Percentiles rank a stretch among this genome's conserved stretches.
These are phyloP conservation scores for Lagopus leucura DNA, from an alignment of 2,113 vertebrate genomes.

Conservation along the genomic window DNA sequence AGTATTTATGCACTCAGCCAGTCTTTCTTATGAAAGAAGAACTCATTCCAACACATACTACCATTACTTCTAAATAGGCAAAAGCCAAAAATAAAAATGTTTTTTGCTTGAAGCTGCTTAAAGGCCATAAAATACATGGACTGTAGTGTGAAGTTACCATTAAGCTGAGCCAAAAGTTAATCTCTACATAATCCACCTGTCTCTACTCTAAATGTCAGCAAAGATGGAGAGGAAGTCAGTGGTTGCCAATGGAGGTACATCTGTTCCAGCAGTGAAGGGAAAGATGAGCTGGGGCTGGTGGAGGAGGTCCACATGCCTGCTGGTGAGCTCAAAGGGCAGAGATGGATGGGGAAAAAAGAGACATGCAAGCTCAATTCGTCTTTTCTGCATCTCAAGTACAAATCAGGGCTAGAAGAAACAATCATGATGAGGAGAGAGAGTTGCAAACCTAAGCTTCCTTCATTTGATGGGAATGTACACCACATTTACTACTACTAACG, in stretches of 20 bases:
- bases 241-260: not conserved
- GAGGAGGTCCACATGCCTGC: not conserved
- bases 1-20: not conserved
- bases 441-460: not conserved
- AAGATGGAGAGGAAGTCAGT: not conserved
- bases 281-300: not conserved
- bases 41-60: not conserved
- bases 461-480: not conserved
- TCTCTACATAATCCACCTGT: not conserved
- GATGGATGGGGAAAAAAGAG: not conserved
- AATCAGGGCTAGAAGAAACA: not conserved
- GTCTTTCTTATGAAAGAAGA: not conserved
- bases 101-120: too few relatives aligned
- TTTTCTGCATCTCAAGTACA: not conserved
- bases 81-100: not conserved
- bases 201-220: constrained; percentile 7
- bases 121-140: not conserved
- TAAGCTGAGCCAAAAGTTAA: constrained; percentile 23
- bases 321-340: not conserved
- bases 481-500: not conserved
- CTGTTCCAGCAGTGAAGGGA: not conserved
- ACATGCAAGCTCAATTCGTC: not conserved
- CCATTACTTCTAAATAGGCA: not conserved
- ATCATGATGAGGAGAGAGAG: not conserved
- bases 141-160: not conserved